Conservation (phyloP, 2,113 vertebrate genomes). For the Bettongia penicillata region DNA sequence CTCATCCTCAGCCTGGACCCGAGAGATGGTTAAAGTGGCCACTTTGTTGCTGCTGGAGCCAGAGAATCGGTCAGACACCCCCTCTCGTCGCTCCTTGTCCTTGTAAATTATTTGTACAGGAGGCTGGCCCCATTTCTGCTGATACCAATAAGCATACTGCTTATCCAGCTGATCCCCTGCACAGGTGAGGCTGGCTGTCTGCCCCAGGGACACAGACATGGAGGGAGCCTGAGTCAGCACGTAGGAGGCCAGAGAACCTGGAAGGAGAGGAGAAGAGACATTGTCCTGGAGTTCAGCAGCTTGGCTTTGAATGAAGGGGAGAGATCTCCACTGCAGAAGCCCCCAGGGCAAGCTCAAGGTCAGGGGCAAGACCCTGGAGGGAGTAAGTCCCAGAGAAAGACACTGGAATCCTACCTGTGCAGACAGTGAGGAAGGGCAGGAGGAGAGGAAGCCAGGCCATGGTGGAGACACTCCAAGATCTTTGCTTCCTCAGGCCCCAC, state of each 20-base stretch:
- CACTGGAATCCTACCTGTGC: not conserved
- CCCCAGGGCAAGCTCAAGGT: not conserved
- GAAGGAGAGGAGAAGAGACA: not conserved
- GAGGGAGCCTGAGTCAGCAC: constrained; percentile 1
- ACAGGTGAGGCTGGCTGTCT: constrained; percentile 44
- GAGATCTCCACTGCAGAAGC: not conserved
- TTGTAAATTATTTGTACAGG: not conserved
- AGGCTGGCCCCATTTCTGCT: not conserved
- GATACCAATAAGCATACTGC: not conserved
- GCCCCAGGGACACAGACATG: accelerated
- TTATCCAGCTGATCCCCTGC: not conserved
- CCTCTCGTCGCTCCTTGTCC: accelerated
- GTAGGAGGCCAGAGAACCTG: not conserved
- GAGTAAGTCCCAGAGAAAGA: not conserved
- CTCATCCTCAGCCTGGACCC: not conserved
- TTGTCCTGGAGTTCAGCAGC: no score
- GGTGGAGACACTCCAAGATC: not conserved
- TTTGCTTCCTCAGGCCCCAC: not conserved
- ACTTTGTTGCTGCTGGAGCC: accelerated
- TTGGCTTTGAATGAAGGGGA: not conserved
- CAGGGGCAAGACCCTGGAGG: not conserved
- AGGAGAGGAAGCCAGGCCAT: not conserved
- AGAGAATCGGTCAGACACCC: not conserved
- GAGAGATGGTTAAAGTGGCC: accelerated
- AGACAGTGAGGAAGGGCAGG: not conserved